Conservation (phyloP, 2,113 vertebrate genomes). For the Aplodontia rufa region DNA sequence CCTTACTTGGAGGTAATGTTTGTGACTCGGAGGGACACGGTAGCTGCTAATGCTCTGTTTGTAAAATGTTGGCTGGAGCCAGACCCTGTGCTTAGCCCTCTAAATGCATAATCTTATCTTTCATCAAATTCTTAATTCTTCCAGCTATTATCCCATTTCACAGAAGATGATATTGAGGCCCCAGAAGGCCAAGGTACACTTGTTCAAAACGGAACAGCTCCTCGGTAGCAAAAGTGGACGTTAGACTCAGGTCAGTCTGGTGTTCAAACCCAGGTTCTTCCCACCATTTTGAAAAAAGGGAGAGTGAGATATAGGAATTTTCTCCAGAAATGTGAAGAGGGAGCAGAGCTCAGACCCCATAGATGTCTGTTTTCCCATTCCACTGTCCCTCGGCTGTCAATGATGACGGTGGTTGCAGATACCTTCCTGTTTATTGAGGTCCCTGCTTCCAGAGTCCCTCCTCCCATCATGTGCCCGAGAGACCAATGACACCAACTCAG, state of each 20-base stretch:
- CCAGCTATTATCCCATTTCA: neutral
- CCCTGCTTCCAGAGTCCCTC: neutral
- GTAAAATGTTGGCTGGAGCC: accelerated
- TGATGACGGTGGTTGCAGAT: neutral
- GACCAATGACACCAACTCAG: neutral
- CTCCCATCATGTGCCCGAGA: neutral
- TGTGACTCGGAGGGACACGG: neutral
- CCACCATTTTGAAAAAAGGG: neutral
- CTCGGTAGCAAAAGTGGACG: neutral
- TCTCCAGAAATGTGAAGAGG: neutral
- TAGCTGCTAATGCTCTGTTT: accelerated
- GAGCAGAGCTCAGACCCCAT: neutral
- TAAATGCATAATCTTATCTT: accelerated
- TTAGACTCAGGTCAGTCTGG: neutral
- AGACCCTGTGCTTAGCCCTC: neutral
- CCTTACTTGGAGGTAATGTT: neutral
- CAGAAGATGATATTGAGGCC: neutral
- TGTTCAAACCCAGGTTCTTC: neutral
- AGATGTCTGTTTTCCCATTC: neutral
- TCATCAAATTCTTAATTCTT: neutral
- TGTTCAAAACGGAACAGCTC: neutral
- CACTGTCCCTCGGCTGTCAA: neutral
- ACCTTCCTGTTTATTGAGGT: neutral
- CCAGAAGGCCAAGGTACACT: neutral
- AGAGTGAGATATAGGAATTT: neutral